phyloP scores from a whole-genome alignment of 2,888 invertebrate species.

The Drosophila tripunctata region DNA sequence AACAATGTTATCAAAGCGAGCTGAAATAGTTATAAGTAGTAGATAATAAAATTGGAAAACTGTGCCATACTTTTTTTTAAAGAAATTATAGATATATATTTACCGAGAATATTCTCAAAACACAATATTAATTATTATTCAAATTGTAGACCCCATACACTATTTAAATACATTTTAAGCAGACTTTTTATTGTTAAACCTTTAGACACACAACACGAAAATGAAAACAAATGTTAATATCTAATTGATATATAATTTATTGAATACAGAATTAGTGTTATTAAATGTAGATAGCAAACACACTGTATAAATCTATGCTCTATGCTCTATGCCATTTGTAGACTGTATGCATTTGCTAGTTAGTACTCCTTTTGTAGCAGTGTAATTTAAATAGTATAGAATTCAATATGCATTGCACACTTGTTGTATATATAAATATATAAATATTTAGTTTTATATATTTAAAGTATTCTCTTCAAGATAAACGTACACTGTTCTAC shows the following conservation, averaged over 20 bases:
- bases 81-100: no score
- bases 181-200: constrained; percentile 4
- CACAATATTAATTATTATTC: no score
- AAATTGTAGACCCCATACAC: no score
- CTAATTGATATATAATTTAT: neutral
- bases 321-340: no score
- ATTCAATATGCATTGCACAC: constrained; percentile 4
- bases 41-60: neutral
- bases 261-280: neutral
- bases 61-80: no score
- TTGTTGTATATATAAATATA: constrained; percentile 1
- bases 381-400: neutral
- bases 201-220: neutral
- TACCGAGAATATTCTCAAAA: no score
- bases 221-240: neutral
- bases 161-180: no score
- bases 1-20: no score
- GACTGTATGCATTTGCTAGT: no score
- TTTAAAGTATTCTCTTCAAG: constrained; percentile 21
- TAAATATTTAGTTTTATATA: constrained; percentile 7
- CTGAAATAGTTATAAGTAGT: neutral
- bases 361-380: neutral
- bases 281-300: no score
- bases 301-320: no score
- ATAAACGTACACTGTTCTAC: constrained; percentile 6